Evolutionary conservation across 2,888 invertebrate genomes (phyloP), one percentile per base, ranked within the genome.

Genomic region (Exephanes ischioxanthus): DNA sequence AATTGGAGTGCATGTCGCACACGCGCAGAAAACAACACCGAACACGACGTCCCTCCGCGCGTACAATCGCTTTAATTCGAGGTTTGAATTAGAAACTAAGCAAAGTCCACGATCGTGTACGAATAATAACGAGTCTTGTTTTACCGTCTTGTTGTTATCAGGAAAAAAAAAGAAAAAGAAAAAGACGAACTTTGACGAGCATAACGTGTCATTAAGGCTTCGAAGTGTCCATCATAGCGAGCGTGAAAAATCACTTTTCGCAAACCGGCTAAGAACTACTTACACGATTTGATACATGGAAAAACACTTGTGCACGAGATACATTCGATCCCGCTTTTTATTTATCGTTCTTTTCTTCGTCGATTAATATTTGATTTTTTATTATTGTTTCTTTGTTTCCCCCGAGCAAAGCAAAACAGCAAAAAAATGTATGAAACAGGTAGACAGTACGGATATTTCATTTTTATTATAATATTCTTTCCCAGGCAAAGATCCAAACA

Each of bases 111-210:
- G 26, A 61, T 26, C 22, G 61, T 61, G 26, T 22, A 61, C 61
- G 61, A 61, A 61, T 61, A 61, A 61, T 61, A 61, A 61, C 61
- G 61, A 30, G 61, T 61, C 30, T 61, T 30, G 30, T 61, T 61
- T 30, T 61, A 61, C 26, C 61, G 61, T 14, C 61, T 14, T 4
- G 3, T 61, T 30, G 30, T 61, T 26, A 61, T 61, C 26, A 26
- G 61, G 14, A 16, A 5, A 33, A 63, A 61, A 30, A 33, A 61
- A 30, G 16, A 61, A 22, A 22, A 22, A 30, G 26, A 61, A 58
- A 61, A 61, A 30, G 14, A 30, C 16, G 14, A 61, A 58, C 19
- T 16, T 63, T 63, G 30, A 63, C 16, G 30, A 63, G 14, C 16
- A 16, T 16, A 63, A 63, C 61, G 16, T 63, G 33, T 63, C 61